Base-by-base conservation (phyloP, 2,113 vertebrate genomes). In the Embiotoca jacksoni region DNA sequence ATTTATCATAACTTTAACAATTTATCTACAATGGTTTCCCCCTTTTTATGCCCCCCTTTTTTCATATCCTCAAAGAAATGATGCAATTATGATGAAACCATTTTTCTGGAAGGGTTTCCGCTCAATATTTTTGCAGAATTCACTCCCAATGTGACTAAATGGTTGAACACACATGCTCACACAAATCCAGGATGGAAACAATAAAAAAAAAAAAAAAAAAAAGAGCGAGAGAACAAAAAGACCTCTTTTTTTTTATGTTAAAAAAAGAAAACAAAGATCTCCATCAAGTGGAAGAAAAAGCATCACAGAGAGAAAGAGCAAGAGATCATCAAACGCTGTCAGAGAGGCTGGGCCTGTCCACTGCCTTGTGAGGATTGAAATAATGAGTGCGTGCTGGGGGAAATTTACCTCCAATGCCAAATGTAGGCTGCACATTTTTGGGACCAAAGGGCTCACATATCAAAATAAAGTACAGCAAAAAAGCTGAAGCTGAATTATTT, bases 321-420 rank as follows among this genome's bases (percentile, higher is more conserved):
- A 77, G 46, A 83, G 83, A 70, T 85, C 75, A 81, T 91, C 74
- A 80, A 88, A 90, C 11, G 69, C 87, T 90, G 91, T 92, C 89
- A 91, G 53, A 71, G 80, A 73, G 65, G 72, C 83, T 44, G 46
- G 78, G 88, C 85, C 83, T 84, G 83, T 93, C 88, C 85, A 70
- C 82, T 78, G 83, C 65, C 80, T 82, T 55, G 64, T 64, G 71
- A 80, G 92, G 81, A 89, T 89, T 91, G 80, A 88, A 91, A 87
- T 93, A 92, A 93, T 92, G 83, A 92, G 74, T 72, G 70, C 82
- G 84, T 83, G 83, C 84, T 77, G 61, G 50, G 63, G 83, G 86
- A 81, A 79, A 81, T 90, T 86, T 82, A 84, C 85, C 91, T 89
- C 70, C 81, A 67, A 64, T 77, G 86, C 60, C 79, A 85, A 90